Conservation (phyloP, 2,113 vertebrate species). For the Neogale vison region DNA sequence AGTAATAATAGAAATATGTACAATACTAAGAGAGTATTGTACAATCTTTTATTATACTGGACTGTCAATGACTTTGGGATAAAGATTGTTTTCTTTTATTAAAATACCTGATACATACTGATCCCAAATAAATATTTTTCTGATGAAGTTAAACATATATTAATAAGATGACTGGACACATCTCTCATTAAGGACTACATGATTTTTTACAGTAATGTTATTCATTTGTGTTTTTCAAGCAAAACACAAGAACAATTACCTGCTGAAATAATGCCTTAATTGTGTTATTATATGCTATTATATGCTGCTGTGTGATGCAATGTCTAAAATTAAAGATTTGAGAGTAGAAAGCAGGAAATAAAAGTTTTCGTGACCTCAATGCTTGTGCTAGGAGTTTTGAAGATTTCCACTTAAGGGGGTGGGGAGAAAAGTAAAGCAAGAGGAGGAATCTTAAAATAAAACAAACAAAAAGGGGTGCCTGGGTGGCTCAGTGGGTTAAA, state of each 20-base stretch:
- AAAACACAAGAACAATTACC: neutral
- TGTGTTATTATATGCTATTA: neutral
- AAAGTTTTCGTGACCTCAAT: neutral
- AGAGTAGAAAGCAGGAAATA: neutral
- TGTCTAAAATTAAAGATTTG: neutral
- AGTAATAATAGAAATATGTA: neutral
- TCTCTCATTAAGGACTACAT: neutral
- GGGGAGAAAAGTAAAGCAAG: neutral
- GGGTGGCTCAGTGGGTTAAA: too few relatives aligned
- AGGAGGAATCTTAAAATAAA: neutral
- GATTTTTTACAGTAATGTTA: neutral
- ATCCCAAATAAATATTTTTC: neutral
- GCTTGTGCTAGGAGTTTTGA: neutral
- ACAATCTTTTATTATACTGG: neutral
- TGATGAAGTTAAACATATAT: neutral
- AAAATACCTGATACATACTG: neutral
- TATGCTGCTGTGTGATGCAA: neutral
- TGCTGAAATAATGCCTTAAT: neutral
- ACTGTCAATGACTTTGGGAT: neutral
- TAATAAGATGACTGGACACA: neutral
- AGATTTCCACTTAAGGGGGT: neutral
- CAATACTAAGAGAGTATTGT: neutral
- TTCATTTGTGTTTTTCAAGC: neutral
- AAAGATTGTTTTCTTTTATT: neutral
- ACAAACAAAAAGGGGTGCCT: neutral